phyloP scores from a whole-genome alignment of 2,797 vertebrate genomes.

The Picus viridis region DNA sequence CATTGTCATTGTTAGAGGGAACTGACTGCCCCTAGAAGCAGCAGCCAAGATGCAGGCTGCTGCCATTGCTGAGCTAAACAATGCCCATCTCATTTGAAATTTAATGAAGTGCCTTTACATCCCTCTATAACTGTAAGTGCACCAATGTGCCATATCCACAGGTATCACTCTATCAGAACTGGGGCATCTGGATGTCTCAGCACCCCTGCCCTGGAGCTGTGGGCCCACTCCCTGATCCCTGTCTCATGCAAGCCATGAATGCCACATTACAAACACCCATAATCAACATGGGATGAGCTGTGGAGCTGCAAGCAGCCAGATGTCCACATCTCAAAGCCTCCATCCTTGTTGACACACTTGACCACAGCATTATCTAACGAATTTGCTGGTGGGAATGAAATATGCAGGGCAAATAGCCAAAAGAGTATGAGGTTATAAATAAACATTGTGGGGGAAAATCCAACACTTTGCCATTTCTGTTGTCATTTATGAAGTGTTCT shows the following conservation, averaged over 20 bases:
- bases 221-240: background rate
- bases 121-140: background rate
- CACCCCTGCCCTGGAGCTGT: background rate
- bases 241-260: background rate
- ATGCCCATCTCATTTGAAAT: background rate
- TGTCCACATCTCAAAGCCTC: background rate
- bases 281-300: background rate
- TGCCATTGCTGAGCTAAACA: background rate
- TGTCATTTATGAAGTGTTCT: background rate
- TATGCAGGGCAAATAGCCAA: background rate
- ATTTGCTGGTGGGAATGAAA: background rate
- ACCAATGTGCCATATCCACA: background rate
- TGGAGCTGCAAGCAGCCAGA: background rate
- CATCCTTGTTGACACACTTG: background rate
- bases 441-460: background rate
- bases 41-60: background rate
- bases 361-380: background rate
- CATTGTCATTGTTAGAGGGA: background rate
- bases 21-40: background rate
- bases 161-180: background rate
- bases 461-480: background rate
- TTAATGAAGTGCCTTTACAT: background rate
- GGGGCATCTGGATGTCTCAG: background rate
- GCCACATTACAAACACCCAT: background rate
- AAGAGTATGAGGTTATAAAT: background rate